Evolutionary conservation across 2,888 invertebrate genomes (phyloP), one percentile per base, ranked within the genome.

Genomic region (Iselma pallidipennis): DNA sequence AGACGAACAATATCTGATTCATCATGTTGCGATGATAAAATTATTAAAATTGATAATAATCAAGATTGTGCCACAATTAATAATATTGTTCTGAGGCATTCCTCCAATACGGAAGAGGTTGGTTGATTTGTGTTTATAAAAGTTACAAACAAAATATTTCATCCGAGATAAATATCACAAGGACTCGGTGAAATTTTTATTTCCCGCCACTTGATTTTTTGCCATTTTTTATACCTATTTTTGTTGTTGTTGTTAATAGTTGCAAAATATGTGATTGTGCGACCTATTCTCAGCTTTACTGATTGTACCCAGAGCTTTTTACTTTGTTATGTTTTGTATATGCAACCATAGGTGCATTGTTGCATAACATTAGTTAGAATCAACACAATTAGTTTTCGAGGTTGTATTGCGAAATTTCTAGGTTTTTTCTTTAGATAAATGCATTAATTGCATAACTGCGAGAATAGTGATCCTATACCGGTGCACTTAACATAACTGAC

Each of bases 401-500:
- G 37, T 37, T 37, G 50, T 9, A 50, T 50, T 50, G 50, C 50
- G 50, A 50, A 50, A 50, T 50, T 29, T 25, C 50, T 23, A 37
- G 1, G 6, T 49, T 50, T 16, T 50, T 26, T 25, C 50, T 25
- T 50, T 14, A 6, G 21, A 9, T 10, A 29, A 28, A 9, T 10
- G 9, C 7, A 25, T 49, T 26, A 37, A 68, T 71, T 67, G 61
- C 52, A 67, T n/a, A n/a, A n/a, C n/a, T n/a, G n/a, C n/a, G n/a
- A n/a, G n/a, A n/a, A n/a, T n/a, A n/a, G n/a, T n/a, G n/a, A 59
- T 69, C 49, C 55, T 63, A 68, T 66, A 60, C 65, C 66, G 66
- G 63, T 76, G 74, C 71, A 76, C 71, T 71, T 70, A 37, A 10
- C 3, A 31, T 12, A 31, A 37, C 66, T 73, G 71, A 74, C 79